These are phyloP conservation scores for Mactra quadrangularis DNA, from an alignment of 1,140 invertebrate species.

Conservation along the genomic window DNA sequence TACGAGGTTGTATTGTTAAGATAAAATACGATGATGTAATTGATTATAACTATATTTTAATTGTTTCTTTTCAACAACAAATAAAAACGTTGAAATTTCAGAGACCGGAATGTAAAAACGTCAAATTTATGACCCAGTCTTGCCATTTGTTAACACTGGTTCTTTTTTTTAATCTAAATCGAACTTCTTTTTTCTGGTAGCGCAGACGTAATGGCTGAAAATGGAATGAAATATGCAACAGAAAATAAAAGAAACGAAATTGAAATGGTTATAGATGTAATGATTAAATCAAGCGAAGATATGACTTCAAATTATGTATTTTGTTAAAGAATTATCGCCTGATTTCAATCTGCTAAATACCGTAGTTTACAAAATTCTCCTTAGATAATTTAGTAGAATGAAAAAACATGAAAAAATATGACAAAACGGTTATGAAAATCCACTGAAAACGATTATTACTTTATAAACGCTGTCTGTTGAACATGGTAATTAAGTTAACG, in stretches of 20 bases:
- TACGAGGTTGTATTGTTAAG: slow-evolving; percentile 14
- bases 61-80: slow-evolving; percentile 48
- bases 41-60: slow-evolving; percentile 33
- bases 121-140: too few relatives aligned
- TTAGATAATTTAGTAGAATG: too few relatives aligned
- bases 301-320: slow-evolving; percentile 35
- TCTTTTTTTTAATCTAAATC: too few relatives aligned
- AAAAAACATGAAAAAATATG: slow-evolving; percentile 54
- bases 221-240: slow-evolving; percentile 22
- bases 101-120: too few relatives aligned
- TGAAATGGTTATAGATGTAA: slow-evolving; percentile 47
- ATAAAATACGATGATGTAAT: slow-evolving; percentile 2
- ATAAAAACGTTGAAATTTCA: not conserved
- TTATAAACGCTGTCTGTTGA: slow-evolving; percentile 53
- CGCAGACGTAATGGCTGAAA: too few relatives aligned
- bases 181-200: too few relatives aligned
- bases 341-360: too few relatives aligned
- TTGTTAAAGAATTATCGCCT: too few relatives aligned
- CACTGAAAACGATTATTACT: slow-evolving; percentile 6
- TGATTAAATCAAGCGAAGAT: slow-evolving; percentile 26
- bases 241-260: slow-evolving; percentile 50
- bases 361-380: too few relatives aligned
- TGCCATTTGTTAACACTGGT: too few relatives aligned
- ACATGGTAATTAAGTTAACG: too few relatives aligned
- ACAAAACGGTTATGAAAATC: slow-evolving; percentile 35